These are phyloP conservation scores for Heliconius eleuchia DNA, from an alignment of 1,140 invertebrate genomes.

Conservation along the genomic window DNA sequence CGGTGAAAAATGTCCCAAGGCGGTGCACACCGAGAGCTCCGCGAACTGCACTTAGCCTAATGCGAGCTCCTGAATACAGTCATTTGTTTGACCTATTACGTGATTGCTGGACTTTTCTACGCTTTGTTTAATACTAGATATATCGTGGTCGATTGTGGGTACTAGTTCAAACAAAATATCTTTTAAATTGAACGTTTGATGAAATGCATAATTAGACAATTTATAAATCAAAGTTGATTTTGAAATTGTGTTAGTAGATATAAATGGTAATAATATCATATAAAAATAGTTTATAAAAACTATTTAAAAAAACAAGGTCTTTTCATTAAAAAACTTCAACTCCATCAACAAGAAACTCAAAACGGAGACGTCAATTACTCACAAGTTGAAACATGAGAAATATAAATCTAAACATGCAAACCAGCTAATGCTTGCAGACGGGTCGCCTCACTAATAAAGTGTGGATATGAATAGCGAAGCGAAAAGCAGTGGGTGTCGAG, in stretches of 20 bases:
- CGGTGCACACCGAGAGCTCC: constrained; percentile 28
- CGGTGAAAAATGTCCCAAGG: constrained; percentile 67
- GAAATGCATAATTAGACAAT: not conserved
- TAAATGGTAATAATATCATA: no score
- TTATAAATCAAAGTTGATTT: not conserved
- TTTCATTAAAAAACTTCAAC: not conserved
- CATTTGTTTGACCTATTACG: constrained; percentile 28
- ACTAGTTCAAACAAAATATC: not conserved
- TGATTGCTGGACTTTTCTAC: constrained; percentile 18
- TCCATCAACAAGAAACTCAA: not conserved
- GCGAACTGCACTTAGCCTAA: constrained; percentile 37
- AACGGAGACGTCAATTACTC: constrained; percentile 21
- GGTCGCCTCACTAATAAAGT: constrained; percentile 40
- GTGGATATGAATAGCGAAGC: constrained; percentile 65
- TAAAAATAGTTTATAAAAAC: not conserved
- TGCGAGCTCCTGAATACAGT: constrained; percentile 22
- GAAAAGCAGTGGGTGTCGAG: constrained; percentile 63
- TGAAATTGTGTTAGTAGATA: no score
- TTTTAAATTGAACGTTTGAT: not conserved
- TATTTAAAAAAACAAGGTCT: not conserved
- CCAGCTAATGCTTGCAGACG: constrained; percentile 39
- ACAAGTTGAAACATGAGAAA: constrained; percentile 33
- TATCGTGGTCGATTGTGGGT: not conserved
- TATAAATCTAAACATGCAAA: constrained; percentile 38
- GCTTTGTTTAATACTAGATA: constrained; percentile 15